A percentile compares a stretch with the other conserved stretches of the same genome.
Conservation (phyloP, 2,797 vertebrate genomes). For the Tenualosa ilisha region DNA sequence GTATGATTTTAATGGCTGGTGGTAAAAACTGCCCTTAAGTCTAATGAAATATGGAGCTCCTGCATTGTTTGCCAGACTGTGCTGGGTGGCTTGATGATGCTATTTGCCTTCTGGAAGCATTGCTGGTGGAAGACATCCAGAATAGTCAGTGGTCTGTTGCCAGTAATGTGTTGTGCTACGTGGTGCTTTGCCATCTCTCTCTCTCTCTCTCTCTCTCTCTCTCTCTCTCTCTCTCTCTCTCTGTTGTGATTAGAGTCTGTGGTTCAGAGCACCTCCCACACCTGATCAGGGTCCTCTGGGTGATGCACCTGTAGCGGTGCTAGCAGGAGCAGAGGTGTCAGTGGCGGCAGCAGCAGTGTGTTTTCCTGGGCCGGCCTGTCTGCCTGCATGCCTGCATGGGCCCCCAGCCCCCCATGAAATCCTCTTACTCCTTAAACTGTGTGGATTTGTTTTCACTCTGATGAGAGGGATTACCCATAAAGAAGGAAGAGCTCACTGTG, state of each 20-base stretch:
- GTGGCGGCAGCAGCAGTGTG: neutral
- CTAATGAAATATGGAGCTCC: no score
- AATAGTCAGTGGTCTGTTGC: neutral
- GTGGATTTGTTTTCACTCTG: constrained; percentile 78
- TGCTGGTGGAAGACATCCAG: neutral
- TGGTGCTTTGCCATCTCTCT: no score
- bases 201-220: no score
- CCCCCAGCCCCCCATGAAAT: constrained; percentile 58
- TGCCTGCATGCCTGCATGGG: neutral
- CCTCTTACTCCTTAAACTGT: constrained; percentile 66
- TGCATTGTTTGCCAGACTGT: no score
- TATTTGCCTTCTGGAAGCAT: neutral
- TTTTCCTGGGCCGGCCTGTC: neutral
- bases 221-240: no score
- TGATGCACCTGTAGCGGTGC: neutral
- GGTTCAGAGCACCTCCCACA: neutral
- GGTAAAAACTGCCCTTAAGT: no score
- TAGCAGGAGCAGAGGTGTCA: neutral
- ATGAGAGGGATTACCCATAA: constrained; percentile 80
- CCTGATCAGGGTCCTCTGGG: neutral
- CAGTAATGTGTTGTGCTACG: neutral
- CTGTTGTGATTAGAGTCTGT: neutral
- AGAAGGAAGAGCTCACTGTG: constrained; percentile 36
- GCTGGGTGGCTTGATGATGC: neutral
- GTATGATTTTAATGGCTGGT: no score